Evolutionary conservation across 2,888 invertebrate genomes (phyloP).

Genomic region (Erebia epiphron): DNA sequence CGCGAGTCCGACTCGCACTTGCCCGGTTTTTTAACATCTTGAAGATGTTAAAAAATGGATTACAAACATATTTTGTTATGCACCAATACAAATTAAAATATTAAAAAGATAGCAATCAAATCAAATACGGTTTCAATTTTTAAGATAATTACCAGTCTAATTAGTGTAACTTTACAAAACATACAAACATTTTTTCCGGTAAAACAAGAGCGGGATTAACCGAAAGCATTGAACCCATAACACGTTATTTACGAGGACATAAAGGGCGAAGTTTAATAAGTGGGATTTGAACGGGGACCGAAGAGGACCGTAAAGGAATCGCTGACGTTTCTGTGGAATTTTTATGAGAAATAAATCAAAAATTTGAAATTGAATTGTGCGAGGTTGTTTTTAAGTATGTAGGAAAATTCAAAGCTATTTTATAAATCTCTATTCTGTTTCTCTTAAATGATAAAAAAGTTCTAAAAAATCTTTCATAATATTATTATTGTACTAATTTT

Average conservation of each 20-base stretch:
- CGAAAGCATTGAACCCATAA: constrained; percentile 71
- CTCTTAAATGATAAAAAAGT: background rate
- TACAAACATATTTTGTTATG: no score
- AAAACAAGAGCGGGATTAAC: constrained; percentile 54
- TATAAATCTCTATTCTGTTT: background rate
- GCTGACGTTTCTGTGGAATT: constrained; percentile 25
- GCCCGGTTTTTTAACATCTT: no score
- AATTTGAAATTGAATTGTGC: constrained; percentile 14
- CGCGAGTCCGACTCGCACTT: no score
- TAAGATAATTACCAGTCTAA: background rate
- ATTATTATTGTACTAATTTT: no score
- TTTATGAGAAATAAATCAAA: constrained; percentile 19
- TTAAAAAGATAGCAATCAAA: background rate
- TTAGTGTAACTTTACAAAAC: constrained; percentile 7
- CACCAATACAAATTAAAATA: no score
- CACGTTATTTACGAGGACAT: constrained; percentile 66
- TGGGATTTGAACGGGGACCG: constrained; percentile 60
- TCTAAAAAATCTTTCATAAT: no score
- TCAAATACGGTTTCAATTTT: background rate
- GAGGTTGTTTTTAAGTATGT: background rate
- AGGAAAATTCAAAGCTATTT: background rate
- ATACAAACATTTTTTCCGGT: constrained; percentile 39
- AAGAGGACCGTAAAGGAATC: constrained; percentile 51
- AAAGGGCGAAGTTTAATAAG: constrained; percentile 69
- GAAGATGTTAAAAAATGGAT: no score